phyloP scores from a whole-genome alignment of 2,888 invertebrate genomes.

The Melanostoma scalare region DNA sequence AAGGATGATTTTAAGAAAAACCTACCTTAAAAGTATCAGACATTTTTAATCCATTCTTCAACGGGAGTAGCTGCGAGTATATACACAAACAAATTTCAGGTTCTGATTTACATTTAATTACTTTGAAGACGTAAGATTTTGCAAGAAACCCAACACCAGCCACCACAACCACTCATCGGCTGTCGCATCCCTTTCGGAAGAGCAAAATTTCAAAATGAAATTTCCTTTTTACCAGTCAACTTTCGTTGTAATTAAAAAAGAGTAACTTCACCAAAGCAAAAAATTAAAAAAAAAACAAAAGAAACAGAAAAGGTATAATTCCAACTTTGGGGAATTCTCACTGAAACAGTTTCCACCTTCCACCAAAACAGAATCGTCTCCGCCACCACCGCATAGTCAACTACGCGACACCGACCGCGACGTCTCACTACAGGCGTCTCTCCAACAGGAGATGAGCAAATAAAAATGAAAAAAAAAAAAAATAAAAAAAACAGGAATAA shows the following conservation, averaged over 20 bases:
- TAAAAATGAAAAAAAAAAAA: constrained; percentile 18
- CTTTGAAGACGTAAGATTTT: constrained; percentile 36
- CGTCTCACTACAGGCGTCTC: not conserved
- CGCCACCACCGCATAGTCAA: not conserved
- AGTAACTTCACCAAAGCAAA: constrained; percentile 54
- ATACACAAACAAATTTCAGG: constrained; percentile 53
- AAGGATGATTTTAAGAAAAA: constrained; percentile 57
- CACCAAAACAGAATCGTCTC: not conserved
- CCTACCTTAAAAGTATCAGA: constrained; percentile 45
- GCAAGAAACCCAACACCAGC: not conserved
- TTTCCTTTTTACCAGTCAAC: constrained; percentile 57
- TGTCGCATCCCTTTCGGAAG: constrained; percentile 65
- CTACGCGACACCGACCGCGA: too few species aligned
- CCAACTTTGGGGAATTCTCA: constrained; percentile 19
- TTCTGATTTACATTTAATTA: constrained; percentile 73
- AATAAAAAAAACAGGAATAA: constrained; percentile 35
- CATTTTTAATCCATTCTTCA: constrained; percentile 56
- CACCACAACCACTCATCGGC: constrained; percentile 45
- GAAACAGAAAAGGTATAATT: not conserved
- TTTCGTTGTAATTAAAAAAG: constrained; percentile 67
- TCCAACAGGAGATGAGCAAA: constrained; percentile 14
- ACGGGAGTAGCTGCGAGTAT: not conserved
- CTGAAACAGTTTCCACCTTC: constrained; percentile 9
- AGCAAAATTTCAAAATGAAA: constrained; percentile 66
- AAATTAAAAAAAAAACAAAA: constrained; percentile 21